These are phyloP conservation scores for Agriopis marginaria DNA, from an alignment of 2,888 invertebrate species.

Conservation along the genomic window DNA sequence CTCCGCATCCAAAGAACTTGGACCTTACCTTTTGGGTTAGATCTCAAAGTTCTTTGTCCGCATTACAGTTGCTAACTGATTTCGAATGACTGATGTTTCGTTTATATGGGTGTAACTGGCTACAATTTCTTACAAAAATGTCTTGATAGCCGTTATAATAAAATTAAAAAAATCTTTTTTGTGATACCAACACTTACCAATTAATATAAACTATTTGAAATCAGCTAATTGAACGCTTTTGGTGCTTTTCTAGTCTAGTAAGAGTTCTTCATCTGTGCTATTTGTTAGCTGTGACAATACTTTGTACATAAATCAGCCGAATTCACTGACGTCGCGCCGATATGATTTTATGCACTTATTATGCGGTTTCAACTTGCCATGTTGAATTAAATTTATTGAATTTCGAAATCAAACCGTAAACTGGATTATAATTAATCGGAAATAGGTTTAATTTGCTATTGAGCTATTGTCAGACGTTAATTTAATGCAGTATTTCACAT, in stretches of 20 bases:
- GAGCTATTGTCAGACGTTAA: slow-evolving; percentile 5
- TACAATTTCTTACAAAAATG: no score
- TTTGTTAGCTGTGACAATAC: neutral
- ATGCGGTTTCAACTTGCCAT: slow-evolving; percentile 14
- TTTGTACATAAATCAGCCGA: slow-evolving; percentile 19
- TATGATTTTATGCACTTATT: slow-evolving; percentile 35
- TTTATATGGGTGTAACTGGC: no score
- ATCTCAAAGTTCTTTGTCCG: no score
- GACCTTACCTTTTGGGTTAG: no score
- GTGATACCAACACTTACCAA: no score
- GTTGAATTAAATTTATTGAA: slow-evolving; percentile 17
- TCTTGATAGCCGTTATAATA: no score
- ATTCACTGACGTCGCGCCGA: slow-evolving; percentile 11
- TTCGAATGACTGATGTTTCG: no score
- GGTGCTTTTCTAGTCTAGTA: neutral
- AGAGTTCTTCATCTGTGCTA: neutral
- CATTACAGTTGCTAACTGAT: no score
- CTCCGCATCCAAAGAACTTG: no score
- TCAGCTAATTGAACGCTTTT: no score
- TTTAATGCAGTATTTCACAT: slow-evolving; percentile 5
- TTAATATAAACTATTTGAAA: neutral
- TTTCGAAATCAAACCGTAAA: neutral
- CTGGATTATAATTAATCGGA: neutral
- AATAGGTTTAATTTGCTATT: slow-evolving; percentile 14
- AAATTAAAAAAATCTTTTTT: no score